phyloP scores from a whole-genome alignment of 2,888 invertebrate genomes.

The Microplitis manilae region DNA sequence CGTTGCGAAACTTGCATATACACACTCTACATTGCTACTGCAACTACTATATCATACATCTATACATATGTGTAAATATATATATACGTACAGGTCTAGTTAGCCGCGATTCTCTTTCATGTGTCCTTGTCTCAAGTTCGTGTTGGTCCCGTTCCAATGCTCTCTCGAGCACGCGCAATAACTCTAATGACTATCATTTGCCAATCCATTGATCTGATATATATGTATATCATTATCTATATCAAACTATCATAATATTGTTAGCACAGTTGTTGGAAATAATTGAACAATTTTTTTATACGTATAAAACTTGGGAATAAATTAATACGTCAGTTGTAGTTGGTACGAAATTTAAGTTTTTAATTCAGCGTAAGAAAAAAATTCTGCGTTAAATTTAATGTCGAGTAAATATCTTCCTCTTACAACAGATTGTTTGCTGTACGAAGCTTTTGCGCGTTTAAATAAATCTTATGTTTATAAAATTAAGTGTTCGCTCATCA shows the following conservation, averaged over 20 bases:
- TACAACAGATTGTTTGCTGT: no score
- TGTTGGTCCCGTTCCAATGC: conserved; percentile 58
- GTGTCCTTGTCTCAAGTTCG: conserved; percentile 70
- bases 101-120: conserved; percentile 64
- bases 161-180: conserved; percentile 35
- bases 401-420: no score
- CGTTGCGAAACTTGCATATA: conserved; percentile 60
- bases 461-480: neutral
- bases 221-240: conserved; percentile 8
- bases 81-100: conserved; percentile 53
- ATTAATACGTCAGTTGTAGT: no score
- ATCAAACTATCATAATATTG: neutral
- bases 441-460: neutral
- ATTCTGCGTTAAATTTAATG: no score
- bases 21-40: conserved; percentile 7
- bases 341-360: no score
- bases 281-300: neutral
- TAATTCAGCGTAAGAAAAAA: no score
- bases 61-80: neutral
- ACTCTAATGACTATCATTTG: conserved; percentile 17
- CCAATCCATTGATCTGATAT: conserved; percentile 8
- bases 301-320: neutral
- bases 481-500: neutral
- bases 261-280: neutral
- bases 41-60: neutral